Evolutionary conservation across 30 jellyfish, hydroid and myxozoan genomes (phyloP).

Genomic region (Aurelia aurita complex sp. Pacific): DNA sequence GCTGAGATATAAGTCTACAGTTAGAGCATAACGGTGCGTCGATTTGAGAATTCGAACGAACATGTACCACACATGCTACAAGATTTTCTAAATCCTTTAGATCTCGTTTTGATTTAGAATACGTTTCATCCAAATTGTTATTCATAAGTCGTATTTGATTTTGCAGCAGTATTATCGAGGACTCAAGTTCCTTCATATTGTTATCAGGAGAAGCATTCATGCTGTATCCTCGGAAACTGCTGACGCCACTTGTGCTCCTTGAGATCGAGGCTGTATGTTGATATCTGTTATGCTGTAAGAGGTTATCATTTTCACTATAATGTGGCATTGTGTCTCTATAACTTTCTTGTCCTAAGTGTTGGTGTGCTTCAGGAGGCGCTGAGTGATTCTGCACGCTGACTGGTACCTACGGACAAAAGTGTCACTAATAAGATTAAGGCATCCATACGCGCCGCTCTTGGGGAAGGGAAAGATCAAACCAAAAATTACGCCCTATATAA

Average conservation of each 20-base stretch:
- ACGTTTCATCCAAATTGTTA: constrained; percentile 70
- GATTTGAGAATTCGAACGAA: constrained; percentile 13
- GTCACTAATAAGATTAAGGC: no score
- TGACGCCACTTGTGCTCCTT: constrained; percentile 32
- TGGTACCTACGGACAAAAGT: no score
- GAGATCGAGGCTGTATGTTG: no score
- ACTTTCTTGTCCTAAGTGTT: no score
- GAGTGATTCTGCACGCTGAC: no score
- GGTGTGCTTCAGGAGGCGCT: no score
- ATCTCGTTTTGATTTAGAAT: constrained; percentile 71
- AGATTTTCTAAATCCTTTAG: constrained; percentile 69
- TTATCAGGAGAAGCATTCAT: constrained; percentile 8
- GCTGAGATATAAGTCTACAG: constrained; percentile 57
- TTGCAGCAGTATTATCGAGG: constrained; percentile 52
- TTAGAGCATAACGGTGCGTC: constrained; percentile 56
- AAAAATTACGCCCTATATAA: no score
- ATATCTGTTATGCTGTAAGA: no score
- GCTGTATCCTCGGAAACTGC: constrained; percentile 47
- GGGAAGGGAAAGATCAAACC: no score
- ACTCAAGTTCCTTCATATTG: constrained; percentile 31
- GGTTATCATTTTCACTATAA: no score
- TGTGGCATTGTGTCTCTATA: no score
- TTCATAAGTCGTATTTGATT: constrained; percentile 70
- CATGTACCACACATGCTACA: constrained; percentile 38
- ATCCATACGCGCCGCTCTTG: no score